Conservation (phyloP, 2,888 invertebrate species). For the Xylota sylvarum region DNA sequence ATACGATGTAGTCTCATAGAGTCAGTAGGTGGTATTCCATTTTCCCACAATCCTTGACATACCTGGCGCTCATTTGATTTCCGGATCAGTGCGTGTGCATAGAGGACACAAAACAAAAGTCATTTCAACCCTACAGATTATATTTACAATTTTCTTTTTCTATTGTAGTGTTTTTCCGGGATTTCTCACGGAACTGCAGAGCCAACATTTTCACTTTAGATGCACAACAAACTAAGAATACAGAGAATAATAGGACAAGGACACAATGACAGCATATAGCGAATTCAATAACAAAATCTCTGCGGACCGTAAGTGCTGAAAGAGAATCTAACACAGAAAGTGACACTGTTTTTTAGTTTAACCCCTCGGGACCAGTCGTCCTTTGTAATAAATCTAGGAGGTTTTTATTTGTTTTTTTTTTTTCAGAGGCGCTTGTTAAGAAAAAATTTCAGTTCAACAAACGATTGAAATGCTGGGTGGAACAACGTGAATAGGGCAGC, state of each 20-base stretch:
- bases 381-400: too few relatives aligned
- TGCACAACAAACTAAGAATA: slow-evolving; percentile 19
- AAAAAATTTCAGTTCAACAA: too few relatives aligned
- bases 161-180: slow-evolving; percentile 14
- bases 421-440: too few relatives aligned
- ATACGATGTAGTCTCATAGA: too few relatives aligned
- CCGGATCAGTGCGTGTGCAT: neutral
- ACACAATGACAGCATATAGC: neutral
- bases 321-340: neutral
- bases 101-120: neutral
- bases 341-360: neutral
- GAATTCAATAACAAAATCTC: slow-evolving; percentile 9
- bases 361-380: too few relatives aligned
- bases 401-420: too few relatives aligned
- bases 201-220: slow-evolving; percentile 5
- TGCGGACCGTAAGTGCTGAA: neutral
- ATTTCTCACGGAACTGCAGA: slow-evolving; percentile 12
- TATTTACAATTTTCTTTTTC: neutral
- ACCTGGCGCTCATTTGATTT: neutral
- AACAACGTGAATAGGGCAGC: too few relatives aligned
- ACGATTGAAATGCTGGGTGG: too few relatives aligned
- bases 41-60: slow-evolving; percentile 5
- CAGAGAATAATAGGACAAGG: slow-evolving; percentile 13
- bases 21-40: too few relatives aligned
- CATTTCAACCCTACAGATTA: slow-evolving; percentile 1